Conservation (phyloP, 37 sponge, comb jelly and placozoan species). For the Cliona cf. orientalis region DNA sequence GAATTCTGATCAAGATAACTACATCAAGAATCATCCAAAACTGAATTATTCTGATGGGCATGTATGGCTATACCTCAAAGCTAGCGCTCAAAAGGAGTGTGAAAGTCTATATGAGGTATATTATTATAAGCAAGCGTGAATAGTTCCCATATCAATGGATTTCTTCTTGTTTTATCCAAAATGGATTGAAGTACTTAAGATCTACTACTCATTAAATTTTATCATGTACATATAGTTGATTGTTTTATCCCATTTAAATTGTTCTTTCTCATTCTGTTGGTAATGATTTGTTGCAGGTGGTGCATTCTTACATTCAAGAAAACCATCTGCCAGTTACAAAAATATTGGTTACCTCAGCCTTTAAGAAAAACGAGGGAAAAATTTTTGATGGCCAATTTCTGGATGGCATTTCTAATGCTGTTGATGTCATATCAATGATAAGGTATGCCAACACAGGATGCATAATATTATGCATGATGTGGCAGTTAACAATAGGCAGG, state of each 20-base stretch:
- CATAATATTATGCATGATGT: no score
- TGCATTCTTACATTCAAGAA: not conserved
- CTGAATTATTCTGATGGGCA: slow-evolving; percentile 12
- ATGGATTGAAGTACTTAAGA: no score
- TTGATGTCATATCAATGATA: slow-evolving; percentile 32
- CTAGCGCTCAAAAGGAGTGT: not conserved
- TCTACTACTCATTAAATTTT: no score
- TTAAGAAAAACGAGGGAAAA: slow-evolving; percentile 50
- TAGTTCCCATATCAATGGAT: no score
- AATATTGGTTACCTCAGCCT: slow-evolving; percentile 7
- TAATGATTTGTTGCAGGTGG: not conserved
- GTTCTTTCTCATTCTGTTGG: no score
- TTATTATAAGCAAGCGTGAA: no score
- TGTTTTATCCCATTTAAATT: no score
- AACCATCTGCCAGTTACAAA: no score
- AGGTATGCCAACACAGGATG: slow-evolving; percentile 13
- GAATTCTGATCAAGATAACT: slow-evolving; percentile 22
- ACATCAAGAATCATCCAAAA: slow-evolving; percentile 17
- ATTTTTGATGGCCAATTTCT: slow-evolving; percentile 40
- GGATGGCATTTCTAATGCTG: slow-evolving; percentile 49
- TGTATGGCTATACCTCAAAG: not conserved
- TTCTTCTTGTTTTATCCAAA: no score
- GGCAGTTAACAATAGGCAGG: no score
- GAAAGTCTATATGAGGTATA: not conserved
- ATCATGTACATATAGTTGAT: no score